A percentile compares a stretch with the other conserved stretches of the same genome.
Evolutionary conservation across 2,113 vertebrate genomes (phyloP).

Genomic region (Burhinus bistriatus): DNA sequence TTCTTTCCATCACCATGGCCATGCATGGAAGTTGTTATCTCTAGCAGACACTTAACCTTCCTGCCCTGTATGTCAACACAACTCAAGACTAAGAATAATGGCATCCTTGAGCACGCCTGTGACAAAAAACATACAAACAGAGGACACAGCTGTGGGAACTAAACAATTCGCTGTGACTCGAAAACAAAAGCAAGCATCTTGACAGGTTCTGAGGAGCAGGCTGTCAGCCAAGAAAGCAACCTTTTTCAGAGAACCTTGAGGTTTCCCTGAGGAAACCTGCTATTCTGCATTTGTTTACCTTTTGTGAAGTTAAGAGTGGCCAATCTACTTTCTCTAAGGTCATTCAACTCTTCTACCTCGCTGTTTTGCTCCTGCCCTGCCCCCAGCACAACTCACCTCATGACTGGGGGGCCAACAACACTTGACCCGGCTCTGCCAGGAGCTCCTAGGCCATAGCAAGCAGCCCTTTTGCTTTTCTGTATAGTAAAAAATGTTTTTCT

Average conservation of each 20-base stretch:
- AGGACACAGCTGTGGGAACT: not conserved
- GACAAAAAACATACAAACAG: not conserved
- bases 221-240: not conserved
- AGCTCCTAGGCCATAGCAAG: not conserved
- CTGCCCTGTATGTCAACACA: not conserved
- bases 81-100: not conserved
- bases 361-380: not conserved
- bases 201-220: not conserved
- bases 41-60: not conserved
- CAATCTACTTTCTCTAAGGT: not conserved
- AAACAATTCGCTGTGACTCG: not conserved
- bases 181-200: not conserved
- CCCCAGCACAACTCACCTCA: not conserved
- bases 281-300: not conserved
- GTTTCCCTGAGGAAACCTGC: not conserved
- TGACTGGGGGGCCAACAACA: not conserved
- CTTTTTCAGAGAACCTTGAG: not conserved
- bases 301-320: not conserved
- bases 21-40: not conserved
- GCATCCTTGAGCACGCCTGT: not conserved
- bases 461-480: not conserved
- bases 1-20: not conserved
- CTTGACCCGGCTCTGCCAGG: not conserved
- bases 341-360: not conserved
- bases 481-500: not conserved